Percentiles rank a stretch among this genome's conserved stretches.
Conservation (phyloP, 2,888 invertebrate species). For the Hymenopus coronatus region DNA sequence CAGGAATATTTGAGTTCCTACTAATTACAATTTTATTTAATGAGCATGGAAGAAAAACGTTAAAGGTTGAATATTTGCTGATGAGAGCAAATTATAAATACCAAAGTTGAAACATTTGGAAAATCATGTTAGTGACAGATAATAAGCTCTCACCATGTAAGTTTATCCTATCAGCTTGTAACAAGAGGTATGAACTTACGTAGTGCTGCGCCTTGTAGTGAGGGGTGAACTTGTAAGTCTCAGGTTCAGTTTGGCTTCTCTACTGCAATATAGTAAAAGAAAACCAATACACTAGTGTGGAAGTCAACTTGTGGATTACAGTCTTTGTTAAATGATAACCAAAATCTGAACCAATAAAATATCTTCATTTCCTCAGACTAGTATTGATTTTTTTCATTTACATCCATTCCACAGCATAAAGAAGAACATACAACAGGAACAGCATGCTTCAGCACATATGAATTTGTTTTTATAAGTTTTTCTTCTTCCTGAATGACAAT, state of each 20-base stretch:
- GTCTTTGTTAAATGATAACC: neutral
- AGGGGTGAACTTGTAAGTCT: neutral
- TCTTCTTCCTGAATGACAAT: too few relatives aligned
- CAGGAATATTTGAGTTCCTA: neutral
- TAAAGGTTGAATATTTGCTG: neutral
- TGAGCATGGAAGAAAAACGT: neutral
- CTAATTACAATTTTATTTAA: neutral
- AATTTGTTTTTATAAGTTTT: too few relatives aligned
- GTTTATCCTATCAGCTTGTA: neutral
- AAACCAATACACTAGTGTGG: neutral
- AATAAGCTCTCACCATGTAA: neutral
- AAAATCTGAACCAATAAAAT: neutral
- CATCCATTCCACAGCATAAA: too few relatives aligned
- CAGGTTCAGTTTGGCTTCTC: neutral
- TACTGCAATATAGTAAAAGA: neutral
- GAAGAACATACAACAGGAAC: too few relatives aligned
- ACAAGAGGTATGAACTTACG: neutral
- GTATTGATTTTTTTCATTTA: neutral
- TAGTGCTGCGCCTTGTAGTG: neutral
- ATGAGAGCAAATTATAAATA: neutral
- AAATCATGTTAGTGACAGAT: neutral
- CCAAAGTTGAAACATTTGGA: neutral
- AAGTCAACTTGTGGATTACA: neutral
- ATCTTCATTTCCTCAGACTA: neutral
- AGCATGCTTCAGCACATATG: too few relatives aligned